Conservation (phyloP, 2,113 vertebrate species). For the Naja naja region DNA sequence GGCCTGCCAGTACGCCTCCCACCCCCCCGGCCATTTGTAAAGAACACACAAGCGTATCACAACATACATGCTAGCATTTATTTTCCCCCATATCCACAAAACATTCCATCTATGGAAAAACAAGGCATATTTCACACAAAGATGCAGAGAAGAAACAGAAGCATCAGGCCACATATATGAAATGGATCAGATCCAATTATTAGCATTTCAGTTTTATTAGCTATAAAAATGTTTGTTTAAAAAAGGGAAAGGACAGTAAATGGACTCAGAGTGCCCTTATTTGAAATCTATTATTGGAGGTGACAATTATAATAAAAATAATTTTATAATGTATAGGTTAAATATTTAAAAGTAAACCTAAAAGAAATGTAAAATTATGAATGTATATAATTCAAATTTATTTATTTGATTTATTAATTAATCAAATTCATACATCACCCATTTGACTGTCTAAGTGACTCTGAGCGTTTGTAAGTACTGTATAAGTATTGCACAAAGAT, state of each 20-base stretch:
- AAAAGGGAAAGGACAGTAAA: background rate
- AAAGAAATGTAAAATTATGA: background rate
- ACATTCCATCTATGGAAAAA: background rate
- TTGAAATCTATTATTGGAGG: background rate
- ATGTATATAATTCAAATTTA: background rate
- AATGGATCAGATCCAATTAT: background rate
- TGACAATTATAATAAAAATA: background rate
- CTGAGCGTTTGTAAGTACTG: background rate
- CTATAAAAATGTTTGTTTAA: background rate
- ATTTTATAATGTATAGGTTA: background rate
- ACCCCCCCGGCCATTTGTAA: background rate
- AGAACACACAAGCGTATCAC: background rate
- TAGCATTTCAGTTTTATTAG: background rate
- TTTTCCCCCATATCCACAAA: background rate
- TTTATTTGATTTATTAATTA: background rate
- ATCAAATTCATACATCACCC: background rate
- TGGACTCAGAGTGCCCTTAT: background rate
- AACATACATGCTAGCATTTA: background rate
- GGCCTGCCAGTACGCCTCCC: background rate
- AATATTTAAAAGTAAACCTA: background rate
- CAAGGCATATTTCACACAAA: background rate
- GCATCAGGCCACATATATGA: background rate
- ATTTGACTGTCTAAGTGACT: background rate
- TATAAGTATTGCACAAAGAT: background rate
- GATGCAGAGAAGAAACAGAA: background rate